Base-by-base conservation (phyloP, 37 sponge, comb jelly and placozoan genomes). In the Cladorhizidae sp. region DNA sequence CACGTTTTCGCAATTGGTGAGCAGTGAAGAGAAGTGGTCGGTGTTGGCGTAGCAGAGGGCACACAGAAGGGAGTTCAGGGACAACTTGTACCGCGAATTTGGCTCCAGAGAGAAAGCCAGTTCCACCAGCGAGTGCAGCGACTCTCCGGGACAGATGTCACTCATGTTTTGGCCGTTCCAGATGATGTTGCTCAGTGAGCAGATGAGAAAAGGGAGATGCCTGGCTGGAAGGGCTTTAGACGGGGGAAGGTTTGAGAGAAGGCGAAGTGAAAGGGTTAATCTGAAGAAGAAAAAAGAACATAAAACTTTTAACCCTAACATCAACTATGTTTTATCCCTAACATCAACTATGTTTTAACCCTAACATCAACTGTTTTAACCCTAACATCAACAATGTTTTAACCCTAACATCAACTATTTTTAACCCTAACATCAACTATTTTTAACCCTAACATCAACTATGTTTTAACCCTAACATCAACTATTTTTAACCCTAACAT, bases 41-140 rank as follows among this genome's bases (percentile, higher is more conserved):
- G 63, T 70, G 25, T 56, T 45, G 23, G 15, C 38, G 42, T 43
- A 35, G 40, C 93, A 92, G 14, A 92, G 58, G 20, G 93, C 56
- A 67, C 85, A 81, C 38, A 92, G 64, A 11, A 92, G 86, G 15
- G 82, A 54, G 49, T 70, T 76, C 32, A 87, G 31, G 0, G 92
- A 55, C 20, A 64, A 28, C 70, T 80, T 87, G 32, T 74, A 65
- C 1, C 70, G 68, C 35, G 39, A 36, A 31, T 37, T 57, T 20
- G 80, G 59, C 2, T 73, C 78, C 39, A 79, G 54, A 0, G 76
- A 78, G 36, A 91, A 55, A 1, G 83, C 73, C 14, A 45, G n/a
- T 28, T 91, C 85, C 1, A 51, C 76, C 59, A 92, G 52, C 9
- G 74, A 83, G 52, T 29, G 72, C 67, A 77, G 82, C 25, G 72